A percentile compares a stretch with the other conserved stretches of the same genome.
Evolutionary conservation across 2,888 invertebrate genomes (phyloP).

Genomic region (Yponomeuta sedellus): DNA sequence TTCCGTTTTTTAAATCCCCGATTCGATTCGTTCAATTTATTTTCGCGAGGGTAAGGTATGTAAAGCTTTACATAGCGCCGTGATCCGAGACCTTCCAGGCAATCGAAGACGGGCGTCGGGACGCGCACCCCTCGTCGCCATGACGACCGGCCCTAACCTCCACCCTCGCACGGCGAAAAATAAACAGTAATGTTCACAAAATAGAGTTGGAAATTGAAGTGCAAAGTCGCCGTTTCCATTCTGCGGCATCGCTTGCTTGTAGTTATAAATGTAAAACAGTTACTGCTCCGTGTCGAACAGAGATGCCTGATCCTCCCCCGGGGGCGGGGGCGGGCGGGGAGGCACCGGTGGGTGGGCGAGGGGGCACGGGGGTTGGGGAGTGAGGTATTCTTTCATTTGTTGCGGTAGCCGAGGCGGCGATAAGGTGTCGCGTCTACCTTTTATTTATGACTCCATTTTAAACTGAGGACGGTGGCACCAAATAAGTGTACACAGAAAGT

Average conservation of each 20-base stretch:
- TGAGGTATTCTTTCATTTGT: constrained; percentile 65
- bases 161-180: constrained; percentile 28
- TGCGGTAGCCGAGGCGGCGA: constrained; percentile 54
- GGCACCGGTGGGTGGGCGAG: constrained; percentile 23
- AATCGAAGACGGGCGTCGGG: constrained; percentile 62
- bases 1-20: constrained; percentile 13
- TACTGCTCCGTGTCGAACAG: constrained; percentile 42
- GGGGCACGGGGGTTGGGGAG: constrained; percentile 27
- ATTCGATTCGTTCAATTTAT: constrained; percentile 14
- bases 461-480: constrained; percentile 43
- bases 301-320: constrained; percentile 28
- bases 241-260: constrained; percentile 46
- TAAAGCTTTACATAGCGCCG: constrained; percentile 12
- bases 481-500: not conserved
- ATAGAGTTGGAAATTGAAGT: constrained; percentile 29
- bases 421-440: constrained; percentile 67
- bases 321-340: constrained; percentile 24
- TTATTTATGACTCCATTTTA: constrained; percentile 75
- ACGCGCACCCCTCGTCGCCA: constrained; percentile 50
- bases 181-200: constrained; percentile 27
- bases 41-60: constrained; percentile 4
- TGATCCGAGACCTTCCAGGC: constrained; percentile 28
- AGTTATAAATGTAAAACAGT: constrained; percentile 75
- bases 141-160: constrained; percentile 35
- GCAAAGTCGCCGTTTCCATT: constrained; percentile 20